A percentile compares a stretch with the other conserved stretches of the same genome.
These are phyloP conservation scores for Phyllopteryx taeniolatus DNA, from an alignment of 2,113 vertebrate species.

Conservation along the genomic window DNA sequence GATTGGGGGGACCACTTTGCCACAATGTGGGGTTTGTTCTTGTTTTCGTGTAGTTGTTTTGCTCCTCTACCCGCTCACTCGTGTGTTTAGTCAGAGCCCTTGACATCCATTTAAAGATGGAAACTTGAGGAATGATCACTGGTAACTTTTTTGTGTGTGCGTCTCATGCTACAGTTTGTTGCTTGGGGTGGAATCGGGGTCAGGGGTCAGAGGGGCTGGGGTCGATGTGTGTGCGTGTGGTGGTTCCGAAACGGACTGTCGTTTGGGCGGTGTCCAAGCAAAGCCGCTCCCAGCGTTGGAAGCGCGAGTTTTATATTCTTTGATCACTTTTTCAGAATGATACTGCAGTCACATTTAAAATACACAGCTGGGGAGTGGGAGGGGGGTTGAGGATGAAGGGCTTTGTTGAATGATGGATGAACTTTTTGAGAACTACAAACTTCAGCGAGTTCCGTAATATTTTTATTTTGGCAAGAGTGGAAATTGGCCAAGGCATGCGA, in stretches of 20 bases:
- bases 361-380: conserved; percentile 56
- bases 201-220: not conserved
- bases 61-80: conserved; percentile 59
- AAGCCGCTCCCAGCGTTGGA: conserved; percentile 74
- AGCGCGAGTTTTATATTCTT: conserved; percentile 80
- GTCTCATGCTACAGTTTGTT: conserved; percentile 73
- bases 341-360: conserved; percentile 73
- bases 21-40: conserved; percentile 28
- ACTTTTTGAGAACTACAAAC: conserved; percentile 63
- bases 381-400: conserved; percentile 24
- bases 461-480: conserved; percentile 30
- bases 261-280: conserved; percentile 50
- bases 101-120: conserved; percentile 70
- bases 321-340: conserved; percentile 72
- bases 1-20: conserved; percentile 13
- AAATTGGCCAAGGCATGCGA: conserved; percentile 47
- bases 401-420: conserved; percentile 6
- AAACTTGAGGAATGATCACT: conserved; percentile 66
- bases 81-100: conserved; percentile 71
- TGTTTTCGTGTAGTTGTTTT: conserved; percentile 24
- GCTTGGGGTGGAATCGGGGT: conserved; percentile 38
- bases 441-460: conserved; percentile 41
- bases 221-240: conserved; percentile 9
- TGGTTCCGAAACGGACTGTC: conserved; percentile 38
- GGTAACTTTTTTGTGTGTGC: conserved; percentile 42